These are phyloP conservation scores for Sarcophaga subvicina DNA, from an alignment of 2,888 invertebrate genomes.

Conservation along the genomic window DNA sequence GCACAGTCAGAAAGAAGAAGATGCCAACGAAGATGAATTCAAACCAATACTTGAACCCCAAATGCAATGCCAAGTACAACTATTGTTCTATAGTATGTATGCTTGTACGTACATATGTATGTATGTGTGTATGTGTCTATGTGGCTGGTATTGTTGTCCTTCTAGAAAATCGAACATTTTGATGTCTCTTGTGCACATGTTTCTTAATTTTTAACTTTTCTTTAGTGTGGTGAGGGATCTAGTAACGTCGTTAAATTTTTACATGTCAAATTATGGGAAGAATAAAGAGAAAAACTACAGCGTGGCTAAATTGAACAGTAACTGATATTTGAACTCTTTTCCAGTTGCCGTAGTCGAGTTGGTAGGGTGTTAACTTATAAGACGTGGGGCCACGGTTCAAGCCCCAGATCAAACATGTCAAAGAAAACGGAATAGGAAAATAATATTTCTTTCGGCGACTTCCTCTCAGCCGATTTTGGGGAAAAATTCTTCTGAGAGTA, in stretches of 20 bases:
- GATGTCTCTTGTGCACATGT: conserved; percentile 14
- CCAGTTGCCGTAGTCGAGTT: too few relatives aligned
- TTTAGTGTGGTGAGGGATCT: neutral
- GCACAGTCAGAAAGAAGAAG: neutral
- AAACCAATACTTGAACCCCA: conserved; percentile 38
- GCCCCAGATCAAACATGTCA: too few relatives aligned
- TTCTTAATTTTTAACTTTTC: conserved; percentile 9
- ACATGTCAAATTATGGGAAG: neutral
- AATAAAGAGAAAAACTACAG: neutral
- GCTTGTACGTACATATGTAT: too few relatives aligned
- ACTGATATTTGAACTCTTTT: neutral
- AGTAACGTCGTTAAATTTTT: neutral
- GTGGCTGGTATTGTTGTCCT: neutral
- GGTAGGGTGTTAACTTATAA: too few relatives aligned
- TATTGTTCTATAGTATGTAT: neutral
- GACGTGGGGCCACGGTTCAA: too few relatives aligned
- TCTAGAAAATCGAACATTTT: neutral
- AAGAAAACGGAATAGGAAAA: too few relatives aligned
- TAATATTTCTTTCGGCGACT: too few relatives aligned
- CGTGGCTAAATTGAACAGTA: neutral
- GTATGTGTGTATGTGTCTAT: too few relatives aligned
- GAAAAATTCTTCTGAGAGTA: too few relatives aligned
- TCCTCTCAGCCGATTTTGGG: too few relatives aligned
- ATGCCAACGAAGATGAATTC: neutral
- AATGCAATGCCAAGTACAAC: conserved; percentile 48